phyloP scores from a whole-genome alignment of 1,140 invertebrate species.

The Goniozus legneri region DNA sequence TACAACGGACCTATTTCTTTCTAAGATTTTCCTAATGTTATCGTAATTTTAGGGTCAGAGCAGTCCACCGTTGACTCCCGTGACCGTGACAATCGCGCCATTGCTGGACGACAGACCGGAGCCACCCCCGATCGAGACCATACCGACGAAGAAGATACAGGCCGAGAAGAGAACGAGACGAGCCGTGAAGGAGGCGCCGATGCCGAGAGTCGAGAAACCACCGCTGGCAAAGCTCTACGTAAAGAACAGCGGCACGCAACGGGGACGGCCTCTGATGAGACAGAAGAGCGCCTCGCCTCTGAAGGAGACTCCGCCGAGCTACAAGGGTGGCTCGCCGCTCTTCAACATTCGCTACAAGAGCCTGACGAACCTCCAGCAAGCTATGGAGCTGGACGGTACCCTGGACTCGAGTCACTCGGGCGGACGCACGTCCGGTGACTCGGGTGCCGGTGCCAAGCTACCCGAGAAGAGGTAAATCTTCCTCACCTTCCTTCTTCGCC shows the following conservation, averaged over 20 bases:
- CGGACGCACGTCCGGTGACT: conserved; percentile 79
- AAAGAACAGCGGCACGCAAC: conserved; percentile 68
- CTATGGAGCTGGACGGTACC: conserved; percentile 76
- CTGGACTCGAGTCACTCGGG: conserved; percentile 85
- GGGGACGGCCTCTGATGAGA: conserved; percentile 62
- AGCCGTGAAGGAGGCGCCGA: conserved; percentile 54
- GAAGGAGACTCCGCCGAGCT: conserved; percentile 67
- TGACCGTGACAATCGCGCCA: conserved; percentile 44
- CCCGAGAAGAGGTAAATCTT: conserved; percentile 68
- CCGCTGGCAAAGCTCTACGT: conserved; percentile 71
- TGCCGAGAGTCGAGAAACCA: conserved; percentile 46
- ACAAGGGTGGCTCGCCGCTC: conserved; percentile 71
- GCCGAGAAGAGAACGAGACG: conserved; percentile 65
- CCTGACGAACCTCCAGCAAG: conserved; percentile 72
- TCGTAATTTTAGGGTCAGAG: conserved; percentile 12
- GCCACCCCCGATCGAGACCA: conserved; percentile 86
- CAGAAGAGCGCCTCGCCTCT: conserved; percentile 72
- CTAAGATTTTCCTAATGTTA: too few relatives aligned
- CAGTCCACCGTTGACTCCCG: conserved; percentile 39
- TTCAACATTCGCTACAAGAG: conserved; percentile 83
- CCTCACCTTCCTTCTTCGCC: neutral
- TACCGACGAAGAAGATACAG: conserved; percentile 77
- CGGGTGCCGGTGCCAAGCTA: conserved; percentile 71
- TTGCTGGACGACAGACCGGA: conserved; percentile 69
- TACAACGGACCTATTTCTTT: too few relatives aligned